Conservation (phyloP, 2,888 invertebrate species). For the Hylaea fasciaria region DNA sequence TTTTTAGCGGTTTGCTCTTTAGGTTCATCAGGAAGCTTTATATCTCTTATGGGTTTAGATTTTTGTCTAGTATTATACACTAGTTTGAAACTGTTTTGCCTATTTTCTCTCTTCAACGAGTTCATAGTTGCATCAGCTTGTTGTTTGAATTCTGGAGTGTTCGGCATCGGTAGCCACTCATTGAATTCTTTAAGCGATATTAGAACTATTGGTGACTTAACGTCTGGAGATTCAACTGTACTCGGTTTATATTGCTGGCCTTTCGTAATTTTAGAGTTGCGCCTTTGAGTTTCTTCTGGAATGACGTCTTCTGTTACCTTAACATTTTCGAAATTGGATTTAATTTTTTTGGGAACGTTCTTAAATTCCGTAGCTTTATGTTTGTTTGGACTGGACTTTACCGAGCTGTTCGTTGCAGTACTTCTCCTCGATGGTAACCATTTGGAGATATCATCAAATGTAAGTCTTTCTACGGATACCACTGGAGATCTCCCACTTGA, state of each 20-base stretch:
- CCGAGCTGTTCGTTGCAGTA: slow-evolving; percentile 17
- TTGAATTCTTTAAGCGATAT: slow-evolving; percentile 27
- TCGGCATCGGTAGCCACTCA: slow-evolving; percentile 33
- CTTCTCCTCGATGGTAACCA: slow-evolving; percentile 36
- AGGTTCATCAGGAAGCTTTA: neutral
- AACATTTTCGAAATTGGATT: neutral
- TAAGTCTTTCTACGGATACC: slow-evolving; percentile 48
- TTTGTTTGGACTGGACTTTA: slow-evolving; percentile 4
- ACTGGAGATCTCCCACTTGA: slow-evolving; percentile 44
- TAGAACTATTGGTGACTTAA: slow-evolving; percentile 9
- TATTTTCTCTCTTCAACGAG: slow-evolving; percentile 3
- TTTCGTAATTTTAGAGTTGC: neutral
- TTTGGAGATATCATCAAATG: slow-evolving; percentile 51
- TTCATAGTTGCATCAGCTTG: neutral
- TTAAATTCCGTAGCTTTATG: neutral
- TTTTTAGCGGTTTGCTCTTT: neutral
- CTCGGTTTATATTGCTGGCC: neutral
- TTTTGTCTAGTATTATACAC: slow-evolving; percentile 15
- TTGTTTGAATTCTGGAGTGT: neutral
- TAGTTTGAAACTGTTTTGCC: slow-evolving; percentile 2
- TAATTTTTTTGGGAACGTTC: neutral
- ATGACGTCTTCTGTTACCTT: neutral
- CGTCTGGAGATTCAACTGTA: neutral
- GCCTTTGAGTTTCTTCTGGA: neutral
- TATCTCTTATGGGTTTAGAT: slow-evolving; percentile 3